Evolutionary conservation across 1,140 invertebrate genomes (phyloP).

Genomic region (Dinothrombium tinctorium): DNA sequence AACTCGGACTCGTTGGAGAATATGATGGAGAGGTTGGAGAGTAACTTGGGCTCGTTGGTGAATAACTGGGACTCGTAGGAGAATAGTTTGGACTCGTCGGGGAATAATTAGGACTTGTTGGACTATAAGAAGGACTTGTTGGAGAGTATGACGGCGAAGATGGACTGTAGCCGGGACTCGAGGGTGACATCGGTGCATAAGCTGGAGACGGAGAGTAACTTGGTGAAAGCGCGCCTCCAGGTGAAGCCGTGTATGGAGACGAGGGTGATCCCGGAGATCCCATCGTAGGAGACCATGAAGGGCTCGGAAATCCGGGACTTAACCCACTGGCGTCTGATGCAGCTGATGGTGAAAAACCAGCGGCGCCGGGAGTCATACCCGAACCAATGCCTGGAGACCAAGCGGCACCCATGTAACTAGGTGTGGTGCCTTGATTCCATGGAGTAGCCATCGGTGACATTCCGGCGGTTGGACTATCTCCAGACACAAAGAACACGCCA

Average conservation of each 20-base stretch:
- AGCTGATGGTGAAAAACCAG: conserved; percentile 79
- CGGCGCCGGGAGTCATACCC: conserved; percentile 85
- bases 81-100: too few relatives aligned
- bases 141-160: conserved; percentile 19
- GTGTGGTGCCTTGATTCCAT: conserved; percentile 71
- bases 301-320: conserved; percentile 58
- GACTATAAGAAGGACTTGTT: too few relatives aligned
- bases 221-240: conserved; percentile 28
- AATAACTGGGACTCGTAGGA: too few relatives aligned
- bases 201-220: conserved; percentile 20
- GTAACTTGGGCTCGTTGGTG: too few relatives aligned
- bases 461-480: conserved; percentile 52
- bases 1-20: too few relatives aligned
- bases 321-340: conserved; percentile 48
- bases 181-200: conserved; percentile 18
- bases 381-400: conserved; percentile 42
- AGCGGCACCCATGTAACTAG: conserved; percentile 41
- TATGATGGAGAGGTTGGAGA: too few relatives aligned
- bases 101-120: too few relatives aligned
- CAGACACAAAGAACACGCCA: conserved; percentile 64
- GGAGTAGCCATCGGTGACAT: too few relatives aligned
- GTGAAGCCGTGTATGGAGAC: conserved; percentile 33
- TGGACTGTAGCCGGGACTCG: conserved; percentile 19
- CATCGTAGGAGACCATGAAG: conserved; percentile 29
- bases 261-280: conserved; percentile 47